phyloP scores from a whole-genome alignment of 2,888 invertebrate species.

The Cephus nigrinus region DNA sequence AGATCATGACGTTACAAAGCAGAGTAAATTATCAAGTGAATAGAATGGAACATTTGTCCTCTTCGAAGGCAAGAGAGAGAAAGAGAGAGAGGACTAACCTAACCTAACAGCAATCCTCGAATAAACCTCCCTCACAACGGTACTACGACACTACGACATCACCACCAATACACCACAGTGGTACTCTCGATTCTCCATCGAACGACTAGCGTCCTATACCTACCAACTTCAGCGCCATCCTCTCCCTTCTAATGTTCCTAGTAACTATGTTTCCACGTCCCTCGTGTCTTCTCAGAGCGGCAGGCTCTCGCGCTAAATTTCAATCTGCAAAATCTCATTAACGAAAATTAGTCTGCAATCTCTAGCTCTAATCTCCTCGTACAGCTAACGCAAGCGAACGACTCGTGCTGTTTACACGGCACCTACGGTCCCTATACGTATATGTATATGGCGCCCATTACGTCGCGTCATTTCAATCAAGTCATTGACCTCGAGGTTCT shows the following conservation, averaged over 20 bases:
- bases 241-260: background rate
- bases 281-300: background rate
- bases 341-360: constrained; percentile 53
- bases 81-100: background rate
- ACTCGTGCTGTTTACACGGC: background rate
- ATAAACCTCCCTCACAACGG: background rate
- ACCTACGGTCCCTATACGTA: background rate
- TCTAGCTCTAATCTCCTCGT: constrained; percentile 18
- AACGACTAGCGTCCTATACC: background rate
- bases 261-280: background rate
- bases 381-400: background rate
- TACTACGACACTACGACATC: background rate
- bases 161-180: background rate
- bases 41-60: background rate
- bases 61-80: background rate
- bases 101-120: constrained; percentile 6
- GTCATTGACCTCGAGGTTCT: background rate
- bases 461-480: background rate
- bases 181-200: background rate
- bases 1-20: background rate
- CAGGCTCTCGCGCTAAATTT: constrained; percentile 39
- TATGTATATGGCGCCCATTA: background rate
- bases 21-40: constrained; percentile 5
- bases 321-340: constrained; percentile 51
- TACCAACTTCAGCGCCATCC: background rate